Conservation (phyloP, 2,888 invertebrate species). For the Chrysotoxum bicinctum region DNA sequence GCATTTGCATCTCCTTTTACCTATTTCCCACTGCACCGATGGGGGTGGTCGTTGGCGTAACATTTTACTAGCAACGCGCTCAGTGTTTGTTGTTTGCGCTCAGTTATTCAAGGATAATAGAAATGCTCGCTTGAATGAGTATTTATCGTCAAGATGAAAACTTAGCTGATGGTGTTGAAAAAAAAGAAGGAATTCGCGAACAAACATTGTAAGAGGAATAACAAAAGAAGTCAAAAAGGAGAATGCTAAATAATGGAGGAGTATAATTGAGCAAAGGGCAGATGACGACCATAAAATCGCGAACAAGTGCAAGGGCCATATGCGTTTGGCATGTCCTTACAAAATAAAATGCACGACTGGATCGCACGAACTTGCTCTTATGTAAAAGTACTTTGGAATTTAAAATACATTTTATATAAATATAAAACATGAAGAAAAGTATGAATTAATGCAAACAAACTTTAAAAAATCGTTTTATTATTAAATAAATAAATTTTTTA, state of each 20-base stretch:
- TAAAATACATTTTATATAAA: too few relatives aligned
- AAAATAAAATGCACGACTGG: too few relatives aligned
- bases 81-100: constrained; percentile 56
- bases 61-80: neutral
- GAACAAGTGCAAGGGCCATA: constrained; percentile 41
- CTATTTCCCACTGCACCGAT: neutral
- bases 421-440: too few relatives aligned
- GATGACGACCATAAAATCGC: constrained; percentile 44
- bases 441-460: too few relatives aligned
- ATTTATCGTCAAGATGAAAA: constrained; percentile 65
- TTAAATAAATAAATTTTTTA: too few relatives aligned
- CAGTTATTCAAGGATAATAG: constrained; percentile 71
- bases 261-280: constrained; percentile 54
- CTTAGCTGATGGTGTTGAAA: constrained; percentile 15
- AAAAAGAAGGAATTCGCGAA: constrained; percentile 39
- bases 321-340: constrained; percentile 44
- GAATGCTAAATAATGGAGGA: constrained; percentile 4
- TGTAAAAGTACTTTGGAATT: too few relatives aligned
- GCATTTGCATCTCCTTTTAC: neutral
- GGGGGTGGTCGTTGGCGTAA: neutral
- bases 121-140: constrained; percentile 66
- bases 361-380: too few relatives aligned
- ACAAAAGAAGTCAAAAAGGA: neutral
- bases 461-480: too few relatives aligned
- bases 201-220: constrained; percentile 24